These are phyloP conservation scores for Nomada hirtipes DNA, from an alignment of 2,888 invertebrate genomes.

Conservation along the genomic window DNA sequence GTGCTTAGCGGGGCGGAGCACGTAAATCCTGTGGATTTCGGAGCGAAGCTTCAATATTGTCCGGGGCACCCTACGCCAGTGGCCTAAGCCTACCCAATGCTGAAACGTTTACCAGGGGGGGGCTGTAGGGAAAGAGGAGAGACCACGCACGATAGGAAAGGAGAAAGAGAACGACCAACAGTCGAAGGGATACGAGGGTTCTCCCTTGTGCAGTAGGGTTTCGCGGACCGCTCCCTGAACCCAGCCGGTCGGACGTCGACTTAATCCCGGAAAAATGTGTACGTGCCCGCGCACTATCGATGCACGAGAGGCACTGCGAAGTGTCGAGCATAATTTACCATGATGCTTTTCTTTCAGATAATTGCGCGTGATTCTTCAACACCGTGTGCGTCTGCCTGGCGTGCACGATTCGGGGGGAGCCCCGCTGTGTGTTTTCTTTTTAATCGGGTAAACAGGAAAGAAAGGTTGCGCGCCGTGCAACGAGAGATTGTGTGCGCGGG, in stretches of 20 bases:
- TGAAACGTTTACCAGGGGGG: slow-evolving; percentile 68
- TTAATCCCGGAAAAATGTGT: slow-evolving; percentile 80
- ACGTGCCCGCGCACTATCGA: slow-evolving; percentile 55
- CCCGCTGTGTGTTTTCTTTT: background rate
- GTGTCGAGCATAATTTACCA: slow-evolving; percentile 35
- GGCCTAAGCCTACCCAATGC: slow-evolving; percentile 60
- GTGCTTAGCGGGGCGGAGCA: background rate
- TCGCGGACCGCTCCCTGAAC: slow-evolving; percentile 76
- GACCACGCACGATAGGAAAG: slow-evolving; percentile 34
- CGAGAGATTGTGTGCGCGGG: background rate
- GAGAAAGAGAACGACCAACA: slow-evolving; percentile 47
- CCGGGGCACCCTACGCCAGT: slow-evolving; percentile 58
- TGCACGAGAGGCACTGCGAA: slow-evolving; percentile 28
- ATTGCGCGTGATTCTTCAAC: slow-evolving; percentile 32
- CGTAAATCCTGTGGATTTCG: slow-evolving; percentile 33
- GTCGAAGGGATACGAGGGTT: slow-evolving; percentile 65
- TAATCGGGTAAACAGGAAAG: slow-evolving; percentile 8
- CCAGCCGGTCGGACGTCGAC: slow-evolving; percentile 78
- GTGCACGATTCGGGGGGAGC: background rate
- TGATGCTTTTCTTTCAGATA: slow-evolving; percentile 25
- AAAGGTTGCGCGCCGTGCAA: background rate
- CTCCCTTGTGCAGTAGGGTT: slow-evolving; percentile 79
- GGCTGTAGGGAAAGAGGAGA: slow-evolving; percentile 50
- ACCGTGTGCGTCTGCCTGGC: background rate
- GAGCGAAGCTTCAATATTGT: slow-evolving; percentile 15